Evolutionary conservation across 2,797 vertebrate species (phyloP).

Genomic region (Poliocrania exsul): DNA sequence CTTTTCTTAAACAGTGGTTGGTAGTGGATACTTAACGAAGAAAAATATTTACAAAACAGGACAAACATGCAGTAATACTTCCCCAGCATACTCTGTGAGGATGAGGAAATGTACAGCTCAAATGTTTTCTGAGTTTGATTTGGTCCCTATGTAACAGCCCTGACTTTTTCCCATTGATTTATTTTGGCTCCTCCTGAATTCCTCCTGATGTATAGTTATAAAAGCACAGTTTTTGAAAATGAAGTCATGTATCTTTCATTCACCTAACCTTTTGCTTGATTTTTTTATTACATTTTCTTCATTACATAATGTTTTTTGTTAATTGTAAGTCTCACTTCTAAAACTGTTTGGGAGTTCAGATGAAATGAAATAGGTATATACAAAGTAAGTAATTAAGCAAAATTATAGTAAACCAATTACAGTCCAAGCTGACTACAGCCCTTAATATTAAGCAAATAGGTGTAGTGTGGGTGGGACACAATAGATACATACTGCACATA

Average conservation of each 20-base stretch:
- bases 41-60: neutral
- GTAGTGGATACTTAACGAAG: neutral
- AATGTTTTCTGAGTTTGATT: neutral
- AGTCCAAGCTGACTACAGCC: neutral
- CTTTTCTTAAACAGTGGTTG: neutral
- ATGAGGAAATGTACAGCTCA: neutral
- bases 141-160: neutral
- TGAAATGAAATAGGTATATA: neutral
- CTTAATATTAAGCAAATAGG: slow-evolving; percentile 3
- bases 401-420: neutral
- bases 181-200: neutral
- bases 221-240: neutral
- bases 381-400: neutral
- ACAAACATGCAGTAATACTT: neutral
- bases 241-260: neutral
- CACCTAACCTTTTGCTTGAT: neutral
- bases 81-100: neutral
- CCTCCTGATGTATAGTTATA: neutral
- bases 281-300: neutral
- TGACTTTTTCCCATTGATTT: neutral
- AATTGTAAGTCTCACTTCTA: neutral
- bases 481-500: neutral
- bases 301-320: neutral
- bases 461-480: neutral
- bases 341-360: neutral